phyloP scores from a whole-genome alignment of 2,888 invertebrate species.

The Calliphora vomitoria region DNA sequence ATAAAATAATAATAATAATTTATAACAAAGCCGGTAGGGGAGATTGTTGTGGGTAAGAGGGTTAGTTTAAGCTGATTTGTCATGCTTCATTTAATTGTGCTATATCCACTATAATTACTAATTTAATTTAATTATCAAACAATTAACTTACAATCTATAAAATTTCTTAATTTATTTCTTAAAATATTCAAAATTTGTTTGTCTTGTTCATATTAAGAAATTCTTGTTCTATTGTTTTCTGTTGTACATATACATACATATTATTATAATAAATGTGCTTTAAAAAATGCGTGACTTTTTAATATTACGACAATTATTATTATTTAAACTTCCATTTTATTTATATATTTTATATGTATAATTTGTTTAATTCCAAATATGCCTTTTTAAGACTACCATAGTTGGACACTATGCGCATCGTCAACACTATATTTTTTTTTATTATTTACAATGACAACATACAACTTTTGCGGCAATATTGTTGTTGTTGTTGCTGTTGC shows the following conservation, averaged over 20 bases:
- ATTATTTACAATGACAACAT: constrained; percentile 24
- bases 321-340: constrained; percentile 10
- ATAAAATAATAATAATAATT: constrained; percentile 27
- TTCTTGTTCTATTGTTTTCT: not conserved
- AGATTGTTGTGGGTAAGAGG: not conserved
- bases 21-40: not conserved
- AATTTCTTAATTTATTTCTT: constrained; percentile 32
- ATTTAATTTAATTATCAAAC: constrained; percentile 63
- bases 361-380: constrained; percentile 42
- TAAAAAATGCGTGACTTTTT: constrained; percentile 14
- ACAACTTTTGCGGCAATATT: not conserved
- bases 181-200: not conserved
- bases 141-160: constrained; percentile 54
- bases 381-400: constrained; percentile 42
- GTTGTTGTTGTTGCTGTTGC: not conserved
- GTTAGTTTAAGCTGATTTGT: constrained; percentile 41
- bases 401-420: constrained; percentile 43
- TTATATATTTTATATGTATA: constrained; percentile 20
- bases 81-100: constrained; percentile 52
- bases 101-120: constrained; percentile 20
- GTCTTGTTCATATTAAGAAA: not conserved
- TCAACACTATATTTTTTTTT: constrained; percentile 1
- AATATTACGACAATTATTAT: constrained; percentile 51
- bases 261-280: not conserved
- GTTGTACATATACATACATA: too few relatives aligned